Percentiles rank a stretch among this genome's conserved stretches.
phyloP scores from a whole-genome alignment of 2,888 invertebrate genomes.

The Drepana falcataria region DNA sequence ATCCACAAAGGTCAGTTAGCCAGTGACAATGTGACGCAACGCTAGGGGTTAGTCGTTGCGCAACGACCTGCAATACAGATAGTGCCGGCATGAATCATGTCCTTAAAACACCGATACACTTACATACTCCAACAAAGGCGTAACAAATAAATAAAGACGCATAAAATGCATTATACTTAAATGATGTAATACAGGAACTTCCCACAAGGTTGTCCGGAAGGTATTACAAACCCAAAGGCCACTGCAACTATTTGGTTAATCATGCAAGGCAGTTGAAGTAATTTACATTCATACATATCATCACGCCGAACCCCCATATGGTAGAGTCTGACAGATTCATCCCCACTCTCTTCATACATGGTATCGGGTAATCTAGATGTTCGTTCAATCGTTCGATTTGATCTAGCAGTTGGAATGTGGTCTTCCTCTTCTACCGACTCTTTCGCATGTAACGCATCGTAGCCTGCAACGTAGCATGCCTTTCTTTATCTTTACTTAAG shows the following conservation, averaged over 20 bases:
- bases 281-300: too few species aligned
- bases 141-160: conserved; percentile 39
- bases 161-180: conserved; percentile 52
- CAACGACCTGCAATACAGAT: conserved; percentile 48
- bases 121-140: conserved; percentile 41
- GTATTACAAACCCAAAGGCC: conserved; percentile 52
- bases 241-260: conserved; percentile 52
- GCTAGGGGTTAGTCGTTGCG: conserved; percentile 52
- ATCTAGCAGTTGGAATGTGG: too few species aligned
- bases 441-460: too few species aligned
- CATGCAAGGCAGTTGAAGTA: conserved; percentile 9
- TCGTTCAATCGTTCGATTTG: too few species aligned
- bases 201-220: conserved; percentile 69
- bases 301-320: too few species aligned
- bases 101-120: conserved; percentile 1
- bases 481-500: too few species aligned
- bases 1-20: conserved; percentile 66
- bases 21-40: conserved; percentile 64
- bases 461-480: too few species aligned
- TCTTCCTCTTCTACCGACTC: too few species aligned
- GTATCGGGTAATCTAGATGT: too few species aligned
- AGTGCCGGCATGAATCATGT: not conserved
- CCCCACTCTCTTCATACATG: too few species aligned
- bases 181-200: conserved; percentile 74
- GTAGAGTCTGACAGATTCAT: too few species aligned